Evolutionary conservation across 2,113 vertebrate species (phyloP), one percentile per base, ranked within the genome.

Genomic region (Zosterops hypoxanthus): DNA sequence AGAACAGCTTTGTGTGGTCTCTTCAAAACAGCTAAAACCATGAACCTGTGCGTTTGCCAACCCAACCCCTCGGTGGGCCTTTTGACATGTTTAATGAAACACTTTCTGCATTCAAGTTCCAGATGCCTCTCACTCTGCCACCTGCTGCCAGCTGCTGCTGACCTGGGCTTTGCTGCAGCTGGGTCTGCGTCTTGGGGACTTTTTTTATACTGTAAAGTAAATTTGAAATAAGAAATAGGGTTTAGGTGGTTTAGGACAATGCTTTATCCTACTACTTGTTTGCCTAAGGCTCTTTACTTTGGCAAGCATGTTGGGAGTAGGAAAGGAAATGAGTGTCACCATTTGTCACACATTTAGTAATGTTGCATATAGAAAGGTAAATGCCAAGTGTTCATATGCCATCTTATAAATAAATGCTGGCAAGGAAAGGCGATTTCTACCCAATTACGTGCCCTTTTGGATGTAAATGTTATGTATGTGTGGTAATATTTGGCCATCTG

Each of bases 401-500:
- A 57, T 56, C 92, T 93, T 83, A 95, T 86, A 94, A 83, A 93
- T 87, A 95, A 75, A 57, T 22, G 57, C 47, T 92, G 87, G 87
- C 93, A 90, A 85, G 44, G 46, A 78, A 42, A 86, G 88, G 82
- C 26, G 3, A 57, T 86, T 95, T 82, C 60, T 84, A 68, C 69
- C 41, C 83, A 56, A 5, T 90, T 46, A 56, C 4, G 46, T 53
- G 80, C 69, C 90, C 93, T 84, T 94, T 93, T 68, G 66, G 80
- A 73, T 88, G 77, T 88, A 95, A 95, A 92, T 73, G 86, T 92
- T 90, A 90, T 66, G 64, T 39, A 96, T 96, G 65, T 92, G 88
- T 88, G 96, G 94, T 97, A 90, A 95, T 72, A 64, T 93, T 84
- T 90, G 96, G 96, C 96, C 96, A 96, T 97, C 96, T 97, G 95